These are phyloP conservation scores for Apteryx owenii DNA, from an alignment of 2,113 vertebrate genomes.

Conservation along the genomic window DNA sequence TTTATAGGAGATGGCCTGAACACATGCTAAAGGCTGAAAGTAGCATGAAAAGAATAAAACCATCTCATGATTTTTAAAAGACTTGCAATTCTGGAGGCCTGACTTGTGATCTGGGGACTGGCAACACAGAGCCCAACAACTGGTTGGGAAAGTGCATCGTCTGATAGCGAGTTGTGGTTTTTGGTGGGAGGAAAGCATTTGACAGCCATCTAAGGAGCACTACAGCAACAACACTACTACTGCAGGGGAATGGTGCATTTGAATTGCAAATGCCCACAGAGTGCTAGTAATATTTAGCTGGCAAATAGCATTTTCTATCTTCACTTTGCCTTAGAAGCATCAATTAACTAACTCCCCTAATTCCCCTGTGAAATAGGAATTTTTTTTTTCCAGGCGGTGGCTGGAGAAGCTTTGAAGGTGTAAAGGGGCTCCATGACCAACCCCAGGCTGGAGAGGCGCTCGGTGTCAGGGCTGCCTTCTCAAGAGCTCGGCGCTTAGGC, in stretches of 20 bases:
- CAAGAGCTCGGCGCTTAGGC: neutral
- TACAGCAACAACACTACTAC: neutral
- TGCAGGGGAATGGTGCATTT: neutral
- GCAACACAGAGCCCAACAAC: neutral
- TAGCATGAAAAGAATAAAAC: neutral
- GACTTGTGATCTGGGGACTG: neutral
- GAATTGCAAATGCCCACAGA: neutral
- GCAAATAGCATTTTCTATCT: slow-evolving; percentile 6
- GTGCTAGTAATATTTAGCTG: neutral
- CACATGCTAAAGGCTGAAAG: neutral
- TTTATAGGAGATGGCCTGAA: neutral
- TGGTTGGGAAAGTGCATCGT: neutral
- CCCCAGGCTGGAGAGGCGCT: neutral
- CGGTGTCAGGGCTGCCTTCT: neutral
- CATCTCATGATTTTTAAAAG: neutral
- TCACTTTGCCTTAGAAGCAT: neutral
- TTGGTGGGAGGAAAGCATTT: neutral
- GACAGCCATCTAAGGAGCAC: neutral
- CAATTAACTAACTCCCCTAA: neutral
- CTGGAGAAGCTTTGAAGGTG: neutral
- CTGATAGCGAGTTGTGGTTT: neutral
- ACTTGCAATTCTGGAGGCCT: neutral
- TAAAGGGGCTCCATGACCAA: neutral
- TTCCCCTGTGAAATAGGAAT: neutral
- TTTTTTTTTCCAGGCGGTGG: neutral